Conservation (phyloP, 1,140 invertebrate genomes). For the Nymphalis io region DNA sequence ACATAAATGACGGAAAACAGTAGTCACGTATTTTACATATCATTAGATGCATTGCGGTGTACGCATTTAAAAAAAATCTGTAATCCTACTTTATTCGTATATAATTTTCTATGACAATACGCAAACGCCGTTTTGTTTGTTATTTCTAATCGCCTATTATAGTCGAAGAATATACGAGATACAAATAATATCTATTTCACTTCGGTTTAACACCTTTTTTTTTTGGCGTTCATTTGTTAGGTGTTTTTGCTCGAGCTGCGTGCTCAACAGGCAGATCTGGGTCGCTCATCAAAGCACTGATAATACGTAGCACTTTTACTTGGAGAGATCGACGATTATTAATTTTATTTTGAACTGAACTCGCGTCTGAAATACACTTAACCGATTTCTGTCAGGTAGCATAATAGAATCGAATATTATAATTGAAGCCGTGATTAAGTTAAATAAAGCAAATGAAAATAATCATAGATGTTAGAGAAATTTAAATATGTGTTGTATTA, state of each 20-base stretch:
- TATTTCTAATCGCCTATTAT: background rate
- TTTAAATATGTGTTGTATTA: constrained; percentile 17
- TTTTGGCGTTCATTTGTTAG: constrained; percentile 56
- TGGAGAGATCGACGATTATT: constrained; percentile 65
- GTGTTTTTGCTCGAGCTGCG: constrained; percentile 61
- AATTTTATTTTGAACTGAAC: constrained; percentile 53
- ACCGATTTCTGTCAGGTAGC: constrained; percentile 44
- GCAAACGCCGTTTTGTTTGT: background rate
- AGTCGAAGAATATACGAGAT: background rate
- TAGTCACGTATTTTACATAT: too few species aligned
- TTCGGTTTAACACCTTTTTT: constrained; percentile 68
- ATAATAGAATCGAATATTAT: constrained; percentile 40
- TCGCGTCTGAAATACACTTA: constrained; percentile 44
- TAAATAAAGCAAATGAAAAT: constrained; percentile 32
- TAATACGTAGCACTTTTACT: constrained; percentile 77
- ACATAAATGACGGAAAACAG: too few species aligned
- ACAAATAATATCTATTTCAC: constrained; percentile 48
- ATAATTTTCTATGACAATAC: background rate
- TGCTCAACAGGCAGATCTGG: constrained; percentile 59
- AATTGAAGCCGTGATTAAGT: constrained; percentile 26
- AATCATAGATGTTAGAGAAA: constrained; percentile 23
- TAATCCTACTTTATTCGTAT: too few species aligned
- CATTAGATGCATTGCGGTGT: too few species aligned
- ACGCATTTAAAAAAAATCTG: too few species aligned
- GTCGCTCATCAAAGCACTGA: constrained; percentile 64